Evolutionary conservation across 2,797 vertebrate species (phyloP), one percentile per base, ranked within the genome.

Genomic region (Limosa lapponica): DNA sequence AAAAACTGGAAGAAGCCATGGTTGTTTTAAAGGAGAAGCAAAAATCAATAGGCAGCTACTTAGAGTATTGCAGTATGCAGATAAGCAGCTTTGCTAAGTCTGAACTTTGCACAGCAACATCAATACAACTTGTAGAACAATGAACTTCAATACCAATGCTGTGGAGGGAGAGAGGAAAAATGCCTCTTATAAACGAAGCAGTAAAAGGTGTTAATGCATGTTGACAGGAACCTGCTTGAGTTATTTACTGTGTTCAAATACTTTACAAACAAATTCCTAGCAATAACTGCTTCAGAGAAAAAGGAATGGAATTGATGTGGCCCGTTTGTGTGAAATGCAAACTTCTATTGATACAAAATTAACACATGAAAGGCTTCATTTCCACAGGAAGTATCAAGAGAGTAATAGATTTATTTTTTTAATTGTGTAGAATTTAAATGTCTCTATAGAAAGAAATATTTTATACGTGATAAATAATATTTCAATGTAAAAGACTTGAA

Each of bases 21-120:
- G 72, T 44, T 61, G 75, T 54, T 96, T 95, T 92, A 90, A 90
- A 97, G 66, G 61, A 87, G 81, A 95, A 96, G 75, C 46, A 74
- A 92, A 97, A 97, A 97, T 97, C 96, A 97, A 95, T 97, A 92
- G 55, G 69, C 79, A 87, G 79, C 91, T 96, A 96, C 96, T 97
- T 93, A 93, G 54, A 83, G 75, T 72, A 87, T 90, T 89, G 89
- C 91, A 82, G 79, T 88, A 94, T 96, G 95, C 96, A 97, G 96
- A 97, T 95, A 91, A 92, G 87, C 91, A 87, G 89, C 73, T 82
- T 87, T 90, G 77, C 74, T 46, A 86, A 79, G 77, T 37, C 79
- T 96, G 73, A 93, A 73, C 86, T 92, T 95, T 82, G 73, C 82
- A 82, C 87, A 75, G 69, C 71, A 95, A 67, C 79, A 90, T 95